phyloP scores from a whole-genome alignment of 1,140 invertebrate species.

The Campoletis sonorensis region DNA sequence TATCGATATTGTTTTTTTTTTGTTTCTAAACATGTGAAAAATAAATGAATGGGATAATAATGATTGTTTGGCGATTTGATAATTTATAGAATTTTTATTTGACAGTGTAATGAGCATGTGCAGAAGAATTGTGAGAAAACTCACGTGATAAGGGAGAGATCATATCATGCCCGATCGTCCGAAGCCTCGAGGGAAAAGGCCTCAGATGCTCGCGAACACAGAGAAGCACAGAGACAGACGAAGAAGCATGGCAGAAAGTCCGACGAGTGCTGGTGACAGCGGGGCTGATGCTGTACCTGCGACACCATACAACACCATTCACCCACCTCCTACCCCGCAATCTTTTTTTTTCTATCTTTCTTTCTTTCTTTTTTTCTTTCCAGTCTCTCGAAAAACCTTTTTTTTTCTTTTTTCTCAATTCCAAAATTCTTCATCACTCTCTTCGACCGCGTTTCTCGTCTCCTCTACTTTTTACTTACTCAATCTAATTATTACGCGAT shows the following conservation, averaged over 20 bases:
- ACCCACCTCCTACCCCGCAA: conserved; percentile 63
- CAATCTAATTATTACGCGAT: conserved; percentile 6
- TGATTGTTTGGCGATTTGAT: background rate
- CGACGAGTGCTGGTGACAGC: conserved; percentile 72
- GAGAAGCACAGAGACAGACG: conserved; percentile 75
- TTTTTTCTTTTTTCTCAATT: conserved; percentile 36
- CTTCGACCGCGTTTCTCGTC: conserved; percentile 2
- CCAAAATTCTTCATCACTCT: conserved; percentile 10
- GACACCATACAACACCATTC: conserved; percentile 74
- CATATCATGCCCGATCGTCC: conserved; percentile 75
- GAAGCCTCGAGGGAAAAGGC: conserved; percentile 71
- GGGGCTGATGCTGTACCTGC: conserved; percentile 75
- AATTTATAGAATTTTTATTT: background rate
- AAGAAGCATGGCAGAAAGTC: conserved; percentile 76
- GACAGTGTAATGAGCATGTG: conserved; percentile 35
- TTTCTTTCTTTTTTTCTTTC: background rate
- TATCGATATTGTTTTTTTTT: background rate
- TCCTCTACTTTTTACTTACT: conserved; percentile 50
- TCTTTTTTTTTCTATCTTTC: conserved; percentile 57
- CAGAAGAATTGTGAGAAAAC: conserved; percentile 68
- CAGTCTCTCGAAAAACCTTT: background rate
- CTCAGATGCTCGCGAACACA: conserved; percentile 77
- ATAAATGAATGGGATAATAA: too few species aligned
- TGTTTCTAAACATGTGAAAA: background rate
- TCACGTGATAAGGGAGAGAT: conserved; percentile 76